Conservation (phyloP, 1,140 invertebrate species). For the Drosophila varians region DNA sequence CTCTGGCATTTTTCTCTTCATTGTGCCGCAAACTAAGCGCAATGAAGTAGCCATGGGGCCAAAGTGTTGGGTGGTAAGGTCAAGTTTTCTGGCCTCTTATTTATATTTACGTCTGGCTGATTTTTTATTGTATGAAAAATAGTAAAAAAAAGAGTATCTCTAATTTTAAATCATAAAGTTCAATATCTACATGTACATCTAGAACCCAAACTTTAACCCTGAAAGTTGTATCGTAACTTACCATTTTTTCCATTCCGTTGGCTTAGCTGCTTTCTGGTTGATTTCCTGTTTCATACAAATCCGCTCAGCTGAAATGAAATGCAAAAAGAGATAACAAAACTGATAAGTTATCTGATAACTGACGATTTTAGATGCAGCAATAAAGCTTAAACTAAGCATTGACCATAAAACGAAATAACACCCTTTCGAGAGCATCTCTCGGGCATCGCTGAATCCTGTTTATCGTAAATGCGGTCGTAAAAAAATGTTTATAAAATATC, state of each 20-base stretch:
- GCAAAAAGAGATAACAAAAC: slow-evolving; percentile 33
- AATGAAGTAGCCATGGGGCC: slow-evolving; percentile 63
- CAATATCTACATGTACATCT: neutral
- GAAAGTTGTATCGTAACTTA: no score
- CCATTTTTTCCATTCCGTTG: slow-evolving; percentile 79
- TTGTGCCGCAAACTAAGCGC: slow-evolving; percentile 68
- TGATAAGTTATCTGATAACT: slow-evolving; percentile 61
- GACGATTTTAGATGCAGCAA: slow-evolving; percentile 30
- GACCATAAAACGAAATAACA: slow-evolving; percentile 33
- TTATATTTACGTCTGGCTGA: slow-evolving; percentile 37
- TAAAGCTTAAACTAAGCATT: slow-evolving; percentile 32
- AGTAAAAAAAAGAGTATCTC: no score
- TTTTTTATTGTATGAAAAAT: no score
- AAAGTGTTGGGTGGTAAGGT: slow-evolving; percentile 49
- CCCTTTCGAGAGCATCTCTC: slow-evolving; percentile 8
- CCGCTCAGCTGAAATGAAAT: slow-evolving; percentile 60
- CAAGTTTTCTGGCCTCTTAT: slow-evolving; percentile 52
- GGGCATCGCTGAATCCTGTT: slow-evolving; percentile 14
- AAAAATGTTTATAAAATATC: slow-evolving; percentile 61
- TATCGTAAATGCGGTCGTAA: slow-evolving; percentile 36
- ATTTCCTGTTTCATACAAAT: slow-evolving; percentile 18
- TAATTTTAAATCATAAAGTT: neutral
- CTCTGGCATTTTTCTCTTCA: slow-evolving; percentile 51
- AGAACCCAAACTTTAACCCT: neutral
- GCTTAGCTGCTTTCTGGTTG: slow-evolving; percentile 35